Evolutionary conservation across 2,797 vertebrate genomes (phyloP), one percentile per base, ranked within the genome.

Genomic region (Crocidura indochinensis): DNA sequence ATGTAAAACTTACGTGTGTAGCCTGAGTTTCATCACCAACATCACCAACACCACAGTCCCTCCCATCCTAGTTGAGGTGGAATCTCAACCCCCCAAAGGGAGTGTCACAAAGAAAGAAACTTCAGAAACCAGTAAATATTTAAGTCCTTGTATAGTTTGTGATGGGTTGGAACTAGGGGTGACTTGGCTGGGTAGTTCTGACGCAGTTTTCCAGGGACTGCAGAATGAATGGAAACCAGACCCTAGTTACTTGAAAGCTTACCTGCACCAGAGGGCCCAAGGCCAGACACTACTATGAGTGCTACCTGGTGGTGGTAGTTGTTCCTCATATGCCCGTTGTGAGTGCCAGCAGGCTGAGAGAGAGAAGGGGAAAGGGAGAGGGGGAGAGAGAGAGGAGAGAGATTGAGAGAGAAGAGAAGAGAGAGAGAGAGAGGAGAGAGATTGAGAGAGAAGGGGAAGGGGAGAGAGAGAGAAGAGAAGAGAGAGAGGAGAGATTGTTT

Each of bases 211-310:
- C 90, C 19, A 9, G 26, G 53, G 77, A 77, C 27, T 49, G 74
- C 46, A 19, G 44, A 94, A 15, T 87, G 81, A 56, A 73, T n/a
- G 15, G 53, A 91, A 88, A 51, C n/a, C 49, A 71, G 22, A 31
- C n/a, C 62, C 26, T 56, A 22, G 12, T 88, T 88, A 77, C 69
- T 80, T 92, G 88, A 85, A 87, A 77, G n/a, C 44, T 56, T 92
- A 47, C 31, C 90, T 77, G 51, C 0, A 0, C 31, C 26, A 53
- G 31, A 80, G n/a, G 75, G 19, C 85, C n/a, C 1, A 27, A 72
- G 73, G 73, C 68, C 44, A 79, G 56, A 60, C 67, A 65, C 44
- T 84, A 62, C 73, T 51, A 8, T 82, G 76, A 47, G 73, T 44
- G 12, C 79, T 92, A 85, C 76, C 83, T 73, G 78, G 51, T 89